These are phyloP conservation scores for Chionoecetes opilio DNA, from an alignment of 1,140 invertebrate genomes.

Conservation along the genomic window DNA sequence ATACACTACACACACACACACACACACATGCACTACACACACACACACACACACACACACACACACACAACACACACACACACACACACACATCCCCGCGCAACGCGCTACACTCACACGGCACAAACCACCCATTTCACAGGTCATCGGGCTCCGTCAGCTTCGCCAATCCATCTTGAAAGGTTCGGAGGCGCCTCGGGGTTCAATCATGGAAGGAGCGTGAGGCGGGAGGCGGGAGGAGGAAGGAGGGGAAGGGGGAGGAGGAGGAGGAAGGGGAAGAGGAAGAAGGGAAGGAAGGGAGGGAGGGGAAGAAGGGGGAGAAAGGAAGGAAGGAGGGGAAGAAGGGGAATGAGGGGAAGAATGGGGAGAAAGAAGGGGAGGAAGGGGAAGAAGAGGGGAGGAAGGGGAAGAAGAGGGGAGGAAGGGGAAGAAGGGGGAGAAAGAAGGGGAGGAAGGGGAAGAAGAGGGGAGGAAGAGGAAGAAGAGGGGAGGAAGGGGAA, in stretches of 20 bases:
- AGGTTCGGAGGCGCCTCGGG: constrained; percentile 39
- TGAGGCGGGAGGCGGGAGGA: neutral
- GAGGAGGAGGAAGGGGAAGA: neutral
- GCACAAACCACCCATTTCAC: too few species aligned
- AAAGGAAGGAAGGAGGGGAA: neutral
- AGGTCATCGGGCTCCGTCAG: neutral
- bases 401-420: neutral
- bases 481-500: neutral
- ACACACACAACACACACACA: constrained; percentile 42
- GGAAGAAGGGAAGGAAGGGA: neutral
- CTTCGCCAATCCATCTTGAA: neutral
- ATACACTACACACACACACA: constrained; percentile 28
- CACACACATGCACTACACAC: constrained; percentile 35
- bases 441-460: neutral
- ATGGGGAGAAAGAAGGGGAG: neutral
- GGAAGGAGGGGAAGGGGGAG: neutral
- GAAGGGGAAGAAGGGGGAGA: neutral
- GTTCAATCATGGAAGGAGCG: constrained; percentile 41
- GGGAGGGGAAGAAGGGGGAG: neutral
- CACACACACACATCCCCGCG: neutral
- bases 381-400: neutral
- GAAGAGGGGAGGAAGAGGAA: neutral
- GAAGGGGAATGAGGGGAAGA: neutral
- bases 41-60: neutral
- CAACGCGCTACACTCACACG: neutral